These are phyloP conservation scores for Erebia palarica DNA, from an alignment of 2,888 invertebrate genomes.

Conservation along the genomic window DNA sequence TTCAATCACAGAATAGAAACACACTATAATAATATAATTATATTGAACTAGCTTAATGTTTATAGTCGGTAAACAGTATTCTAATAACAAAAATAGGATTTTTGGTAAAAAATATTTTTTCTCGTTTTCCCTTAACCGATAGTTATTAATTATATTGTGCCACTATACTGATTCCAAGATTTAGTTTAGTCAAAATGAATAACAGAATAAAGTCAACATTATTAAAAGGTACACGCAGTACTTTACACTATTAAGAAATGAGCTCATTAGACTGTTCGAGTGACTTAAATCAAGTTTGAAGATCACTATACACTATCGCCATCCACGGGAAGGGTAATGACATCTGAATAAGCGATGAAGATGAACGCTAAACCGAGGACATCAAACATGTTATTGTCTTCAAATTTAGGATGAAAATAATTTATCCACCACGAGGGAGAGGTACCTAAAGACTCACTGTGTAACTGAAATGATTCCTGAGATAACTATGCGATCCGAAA, in stretches of 20 bases:
- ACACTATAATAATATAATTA: conserved; percentile 51
- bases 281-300: not conserved
- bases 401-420: too few species aligned
- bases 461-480: too few species aligned
- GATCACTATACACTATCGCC: conserved; percentile 9
- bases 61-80: conserved; percentile 64
- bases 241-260: conserved; percentile 22
- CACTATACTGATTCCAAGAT: conserved; percentile 47
- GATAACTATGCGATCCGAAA: too few species aligned
- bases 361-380: not conserved
- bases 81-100: conserved; percentile 76
- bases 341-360: conserved; percentile 3
- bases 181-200: conserved; percentile 26
- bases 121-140: conserved; percentile 61
- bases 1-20: conserved; percentile 72
- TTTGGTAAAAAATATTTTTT: conserved; percentile 69
- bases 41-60: conserved; percentile 60
- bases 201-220: conserved; percentile 25
- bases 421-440: too few species aligned
- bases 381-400: too few species aligned
- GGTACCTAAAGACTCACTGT: too few species aligned
- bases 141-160: conserved; percentile 61
- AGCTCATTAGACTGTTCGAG: conserved; percentile 15
- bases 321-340: not conserved
- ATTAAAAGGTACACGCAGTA: conserved; percentile 19